Base-by-base conservation (phyloP, 2,113 vertebrate genomes). In the Xenopus borealis region DNA sequence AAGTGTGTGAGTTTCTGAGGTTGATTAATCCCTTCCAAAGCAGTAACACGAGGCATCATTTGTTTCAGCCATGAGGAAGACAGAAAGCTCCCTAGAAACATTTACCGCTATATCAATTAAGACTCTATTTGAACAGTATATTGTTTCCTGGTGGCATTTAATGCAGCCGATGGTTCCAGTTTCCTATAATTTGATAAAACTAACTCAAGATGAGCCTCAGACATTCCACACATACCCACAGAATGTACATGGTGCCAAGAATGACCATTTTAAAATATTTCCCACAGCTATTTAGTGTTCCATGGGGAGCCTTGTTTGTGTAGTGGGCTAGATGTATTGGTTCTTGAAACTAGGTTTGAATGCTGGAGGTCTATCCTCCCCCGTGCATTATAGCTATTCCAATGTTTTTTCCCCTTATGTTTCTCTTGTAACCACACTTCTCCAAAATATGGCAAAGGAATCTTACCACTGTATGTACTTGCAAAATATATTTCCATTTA, bases 401-500 rank as follows among this genome's bases (percentile, higher is more conserved):
- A 65, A 62, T 19, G 17, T 55, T 1, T 27, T 72, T 53, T 63
- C 33, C 33, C 33, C 52, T 50, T 58, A 14, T 20, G 4, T 1
- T 68, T 16, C 52, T 69, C 23, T 45, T 75, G 20, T 68, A 75
- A 75, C 72, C 65, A 61, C 64, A 75, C 57, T 58, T 2, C 23
- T 27, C 23, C 3, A 3, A 27, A 27, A 27, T 27, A 45, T 59
- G 53, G 30, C 11, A 64, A 17, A 17, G 12, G 44, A 40, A 40
- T 40, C 59, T 61, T 67, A 19, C 59, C 16, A 47, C 12, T 68
- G 47, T 12, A n/a, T 45, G 23, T 50, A 20, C 67, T 67, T 40
- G 33, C 58, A 50, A 50, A 50, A 13, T 50, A 50, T 50, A 7
- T 40, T 40, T 40, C 33, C 5, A 50, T 50, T 50, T 50, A 27